Base-by-base conservation (phyloP, 1,140 invertebrate species). In the Drosophila pandora region DNA sequence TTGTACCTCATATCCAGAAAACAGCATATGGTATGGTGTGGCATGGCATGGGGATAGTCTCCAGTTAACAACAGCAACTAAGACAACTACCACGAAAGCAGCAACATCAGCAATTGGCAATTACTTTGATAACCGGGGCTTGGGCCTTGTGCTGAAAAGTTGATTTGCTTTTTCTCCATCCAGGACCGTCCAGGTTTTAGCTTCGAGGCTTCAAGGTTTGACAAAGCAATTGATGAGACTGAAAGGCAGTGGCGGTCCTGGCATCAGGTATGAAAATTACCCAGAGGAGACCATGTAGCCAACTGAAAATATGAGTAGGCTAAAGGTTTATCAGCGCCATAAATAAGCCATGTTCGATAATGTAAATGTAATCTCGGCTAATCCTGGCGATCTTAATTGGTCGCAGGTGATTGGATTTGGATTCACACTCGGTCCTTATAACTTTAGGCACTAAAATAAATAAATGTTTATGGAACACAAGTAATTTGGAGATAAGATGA, bases 151-250 rank as follows among this genome's bases (percentile, higher is more conserved):
- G 70, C 75, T 82, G 79, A 83, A 74, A 83, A 82, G 79, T 82
- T 77, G 79, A 53, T 72, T 71, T 72, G 59, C 52, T 56, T 57
- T 74, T 58, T 58, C 25, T 85, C 62, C 55, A 13, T 80, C 62
- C 55, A 23, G n/a, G 34, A 39, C n/a, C 32, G 17, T 41, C 25
- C 45, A 62, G 28, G 10, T n/a, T 17, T 71, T 76, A 28, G 71
- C 71, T 84, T 47, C 69, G 28, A 82, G 79, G 65, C 81, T 61
- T 73, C 79, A 78, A 37, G 65, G 50, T 75, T 87, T 85, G 77
- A 81, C 82, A 81, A 87, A 77, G 81, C 82, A 85, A 85, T 81
- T 85, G 81, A 85, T 85, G 82, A 68, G 73, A 59, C 67, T 83
- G 63, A 37, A 37, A 37, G 34, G 34, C 34, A 12, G 34, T 4